These are phyloP conservation scores for Pseudomyrmex flavicornis DNA, from an alignment of 1,140 invertebrate genomes.

Conservation along the genomic window DNA sequence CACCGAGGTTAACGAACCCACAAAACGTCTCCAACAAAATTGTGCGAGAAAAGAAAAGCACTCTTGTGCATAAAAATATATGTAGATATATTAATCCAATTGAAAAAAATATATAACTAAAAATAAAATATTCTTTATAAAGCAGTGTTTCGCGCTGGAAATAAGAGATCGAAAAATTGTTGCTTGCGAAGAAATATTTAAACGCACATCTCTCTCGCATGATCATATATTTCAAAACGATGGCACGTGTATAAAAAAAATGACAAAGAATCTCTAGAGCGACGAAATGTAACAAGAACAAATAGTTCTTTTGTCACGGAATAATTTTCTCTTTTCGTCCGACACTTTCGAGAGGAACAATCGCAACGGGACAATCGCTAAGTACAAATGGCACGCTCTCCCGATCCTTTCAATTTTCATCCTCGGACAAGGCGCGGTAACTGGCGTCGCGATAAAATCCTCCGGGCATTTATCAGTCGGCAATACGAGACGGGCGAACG, in stretches of 20 bases:
- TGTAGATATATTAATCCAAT: neutral
- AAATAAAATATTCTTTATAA: too few species aligned
- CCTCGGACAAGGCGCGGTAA: conserved; percentile 44
- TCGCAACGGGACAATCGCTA: conserved; percentile 38
- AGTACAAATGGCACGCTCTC: conserved; percentile 44
- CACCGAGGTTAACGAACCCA: conserved; percentile 3
- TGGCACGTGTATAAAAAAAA: neutral
- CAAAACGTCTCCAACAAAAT: neutral
- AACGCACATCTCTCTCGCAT: neutral
- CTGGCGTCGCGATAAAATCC: conserved; percentile 52
- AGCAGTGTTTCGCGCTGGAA: neutral
- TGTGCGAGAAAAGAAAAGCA: neutral
- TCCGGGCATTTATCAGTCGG: conserved; percentile 53
- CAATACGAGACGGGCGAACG: conserved; percentile 31
- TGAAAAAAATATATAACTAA: neutral
- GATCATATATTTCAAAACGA: neutral
- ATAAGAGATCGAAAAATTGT: neutral
- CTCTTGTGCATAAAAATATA: too few species aligned
- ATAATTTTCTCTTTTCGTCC: conserved; percentile 3
- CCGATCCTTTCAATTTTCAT: conserved; percentile 51
- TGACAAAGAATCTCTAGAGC: neutral
- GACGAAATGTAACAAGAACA: neutral
- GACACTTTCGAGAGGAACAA: conserved; percentile 2
- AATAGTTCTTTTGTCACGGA: neutral
- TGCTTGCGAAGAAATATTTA: neutral